A percentile compares a stretch with the other conserved stretches of the same genome.
These are phyloP conservation scores for Spisula subtruncata DNA, from an alignment of 2,888 invertebrate genomes.

Conservation along the genomic window DNA sequence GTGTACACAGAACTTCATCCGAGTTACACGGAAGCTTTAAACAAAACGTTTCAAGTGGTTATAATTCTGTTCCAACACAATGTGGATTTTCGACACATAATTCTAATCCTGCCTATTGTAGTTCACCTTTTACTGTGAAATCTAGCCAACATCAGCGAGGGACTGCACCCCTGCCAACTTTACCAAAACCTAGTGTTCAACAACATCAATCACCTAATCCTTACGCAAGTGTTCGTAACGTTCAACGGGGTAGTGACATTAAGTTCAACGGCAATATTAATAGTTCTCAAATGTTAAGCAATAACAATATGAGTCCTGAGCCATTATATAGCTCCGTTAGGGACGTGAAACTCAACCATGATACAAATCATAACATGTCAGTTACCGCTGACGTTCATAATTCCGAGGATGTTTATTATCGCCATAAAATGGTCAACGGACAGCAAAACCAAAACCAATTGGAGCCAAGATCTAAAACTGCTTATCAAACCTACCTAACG, in stretches of 20 bases:
- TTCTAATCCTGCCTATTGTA: slow-evolving; percentile 12
- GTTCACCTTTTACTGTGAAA: slow-evolving; percentile 27
- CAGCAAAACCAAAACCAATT: slow-evolving; percentile 41
- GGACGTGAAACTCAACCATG: slow-evolving; percentile 48
- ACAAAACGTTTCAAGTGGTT: slow-evolving; percentile 45
- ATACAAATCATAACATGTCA: slow-evolving; percentile 53
- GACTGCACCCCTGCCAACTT: slow-evolving; percentile 48
- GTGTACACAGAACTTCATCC: slow-evolving; percentile 50
- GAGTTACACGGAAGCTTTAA: slow-evolving; percentile 55
- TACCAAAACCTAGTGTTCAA: slow-evolving; percentile 60
- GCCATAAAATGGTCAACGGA: slow-evolving; percentile 30
- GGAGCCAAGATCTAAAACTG: slow-evolving; percentile 67
- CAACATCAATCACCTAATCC: slow-evolving; percentile 37
- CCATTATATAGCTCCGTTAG: slow-evolving; percentile 60
- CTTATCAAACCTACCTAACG: slow-evolving; percentile 69
- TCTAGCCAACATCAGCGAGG: slow-evolving; percentile 34
- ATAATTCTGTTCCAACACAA: slow-evolving; percentile 33
- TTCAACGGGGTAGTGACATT: slow-evolving; percentile 48
- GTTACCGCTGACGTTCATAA: slow-evolving; percentile 55
- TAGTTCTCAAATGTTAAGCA: slow-evolving; percentile 1
- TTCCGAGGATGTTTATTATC: slow-evolving; percentile 41
- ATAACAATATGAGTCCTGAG: slow-evolving; percentile 17
- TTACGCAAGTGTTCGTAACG: slow-evolving; percentile 43
- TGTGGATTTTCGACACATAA: slow-evolving; percentile 25
- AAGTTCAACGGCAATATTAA: slow-evolving; percentile 38